These are phyloP conservation scores for Porites evermanni DNA, from an alignment of 92 coral and sea anemone species.

Conservation along the genomic window DNA sequence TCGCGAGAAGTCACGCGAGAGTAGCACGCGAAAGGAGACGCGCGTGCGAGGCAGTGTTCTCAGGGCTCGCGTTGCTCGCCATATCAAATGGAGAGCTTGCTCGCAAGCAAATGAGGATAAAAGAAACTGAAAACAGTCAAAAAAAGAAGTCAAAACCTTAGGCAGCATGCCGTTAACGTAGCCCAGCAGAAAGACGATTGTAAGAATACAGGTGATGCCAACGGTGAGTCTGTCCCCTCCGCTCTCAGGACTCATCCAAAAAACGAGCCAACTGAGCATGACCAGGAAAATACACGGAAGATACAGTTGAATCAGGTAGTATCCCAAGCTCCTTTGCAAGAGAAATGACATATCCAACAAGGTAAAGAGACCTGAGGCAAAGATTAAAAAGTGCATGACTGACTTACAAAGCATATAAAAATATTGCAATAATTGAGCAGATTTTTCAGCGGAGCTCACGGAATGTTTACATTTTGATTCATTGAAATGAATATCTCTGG, in stretches of 20 bases:
- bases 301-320: constrained; percentile 89
- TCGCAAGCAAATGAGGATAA: neutral
- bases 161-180: constrained; percentile 87
- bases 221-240: constrained; percentile 85
- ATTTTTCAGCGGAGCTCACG: no score
- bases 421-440: neutral
- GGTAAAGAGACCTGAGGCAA: constrained; percentile 70
- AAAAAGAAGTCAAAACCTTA: constrained; percentile 62
- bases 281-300: constrained; percentile 83
- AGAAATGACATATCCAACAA: constrained; percentile 58
- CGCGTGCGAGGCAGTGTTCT: no score
- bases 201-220: constrained; percentile 90
- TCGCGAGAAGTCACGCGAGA: no score
- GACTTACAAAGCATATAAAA: neutral
- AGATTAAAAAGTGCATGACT: neutral
- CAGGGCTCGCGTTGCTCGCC: no score
- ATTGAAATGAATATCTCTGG: no score
- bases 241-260: constrained; percentile 88
- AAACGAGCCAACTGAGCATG: constrained; percentile 97
- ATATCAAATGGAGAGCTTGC: no score
- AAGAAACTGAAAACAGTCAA: no score
- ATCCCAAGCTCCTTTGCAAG: constrained; percentile 85
- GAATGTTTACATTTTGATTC: no score
- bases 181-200: constrained; percentile 90
- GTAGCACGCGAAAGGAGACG: no score